phyloP scores from a whole-genome alignment of 2,888 invertebrate species.

The Hirtodrosophila histrioides region DNA sequence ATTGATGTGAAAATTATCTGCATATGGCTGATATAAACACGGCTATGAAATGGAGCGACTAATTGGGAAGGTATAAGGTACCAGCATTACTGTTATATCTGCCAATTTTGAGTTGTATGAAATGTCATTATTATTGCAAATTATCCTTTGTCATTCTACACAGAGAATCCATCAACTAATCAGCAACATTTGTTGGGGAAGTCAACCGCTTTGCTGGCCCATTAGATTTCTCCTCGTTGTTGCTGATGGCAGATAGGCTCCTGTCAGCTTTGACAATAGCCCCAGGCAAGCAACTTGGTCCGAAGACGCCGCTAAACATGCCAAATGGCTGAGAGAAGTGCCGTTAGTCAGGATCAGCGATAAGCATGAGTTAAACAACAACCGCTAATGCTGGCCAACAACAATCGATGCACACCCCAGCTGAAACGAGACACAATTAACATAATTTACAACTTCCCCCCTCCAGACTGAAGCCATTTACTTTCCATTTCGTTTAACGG shows the following conservation, averaged over 20 bases:
- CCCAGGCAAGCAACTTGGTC: slow-evolving; percentile 16
- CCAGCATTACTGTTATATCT: no score
- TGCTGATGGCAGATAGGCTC: slow-evolving; percentile 37
- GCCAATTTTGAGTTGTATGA: not conserved
- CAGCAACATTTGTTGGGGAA: no score
- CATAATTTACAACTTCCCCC: slow-evolving; percentile 64
- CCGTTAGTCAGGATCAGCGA: slow-evolving; percentile 69
- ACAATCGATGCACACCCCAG: slow-evolving; percentile 40
- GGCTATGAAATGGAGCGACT: slow-evolving; percentile 46
- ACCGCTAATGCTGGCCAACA: slow-evolving; percentile 42
- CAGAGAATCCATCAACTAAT: no score
- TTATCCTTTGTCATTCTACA: no score
- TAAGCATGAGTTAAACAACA: slow-evolving; percentile 39
- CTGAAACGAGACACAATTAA: slow-evolving; percentile 68
- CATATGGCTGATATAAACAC: slow-evolving; percentile 24
- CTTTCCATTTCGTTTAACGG: slow-evolving; percentile 78
- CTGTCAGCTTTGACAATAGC: slow-evolving; percentile 43
- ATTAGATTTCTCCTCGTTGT: slow-evolving; percentile 49
- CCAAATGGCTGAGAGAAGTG: slow-evolving; percentile 42
- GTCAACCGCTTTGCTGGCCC: slow-evolving; percentile 11
- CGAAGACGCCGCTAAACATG: slow-evolving; percentile 36
- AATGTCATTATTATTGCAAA: not conserved
- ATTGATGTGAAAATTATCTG: slow-evolving; percentile 46
- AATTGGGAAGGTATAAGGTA: slow-evolving; percentile 9
- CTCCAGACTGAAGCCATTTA: slow-evolving; percentile 45